Conservation (phyloP, 2,888 invertebrate species). For the Aricia artaxerxes region DNA sequence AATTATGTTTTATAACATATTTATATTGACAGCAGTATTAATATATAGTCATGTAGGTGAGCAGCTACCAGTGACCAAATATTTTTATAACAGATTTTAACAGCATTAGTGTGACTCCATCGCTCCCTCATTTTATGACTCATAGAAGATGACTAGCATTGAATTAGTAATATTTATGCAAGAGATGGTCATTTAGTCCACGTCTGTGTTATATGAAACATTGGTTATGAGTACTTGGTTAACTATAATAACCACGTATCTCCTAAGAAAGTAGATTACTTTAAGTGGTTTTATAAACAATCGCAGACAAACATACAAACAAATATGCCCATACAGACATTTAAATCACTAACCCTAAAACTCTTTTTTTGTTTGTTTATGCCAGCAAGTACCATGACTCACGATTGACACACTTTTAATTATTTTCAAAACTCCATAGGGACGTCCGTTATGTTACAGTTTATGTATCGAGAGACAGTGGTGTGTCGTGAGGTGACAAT, state of each 20-base stretch:
- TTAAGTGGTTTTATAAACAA: too few relatives aligned
- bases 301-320: too few relatives aligned
- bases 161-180: background rate
- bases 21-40: background rate
- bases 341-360: too few relatives aligned
- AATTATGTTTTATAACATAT: too few relatives aligned
- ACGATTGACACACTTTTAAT: background rate
- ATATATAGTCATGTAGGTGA: background rate
- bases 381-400: background rate
- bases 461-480: constrained; percentile 27
- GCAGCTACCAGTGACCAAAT: background rate
- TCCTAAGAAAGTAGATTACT: too few relatives aligned
- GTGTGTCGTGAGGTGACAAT: constrained; percentile 68
- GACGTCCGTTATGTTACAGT: constrained; percentile 31
- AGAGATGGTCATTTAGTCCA: background rate
- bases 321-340: too few relatives aligned
- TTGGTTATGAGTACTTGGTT: background rate
- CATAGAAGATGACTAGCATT: background rate
- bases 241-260: background rate
- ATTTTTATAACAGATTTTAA: background rate
- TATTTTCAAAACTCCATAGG: constrained; percentile 1
- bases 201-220: background rate
- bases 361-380: background rate
- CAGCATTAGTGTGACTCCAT: background rate
- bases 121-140: background rate